phyloP scores from a whole-genome alignment of 2,797 vertebrate species.

The Pitangus sulphuratus region DNA sequence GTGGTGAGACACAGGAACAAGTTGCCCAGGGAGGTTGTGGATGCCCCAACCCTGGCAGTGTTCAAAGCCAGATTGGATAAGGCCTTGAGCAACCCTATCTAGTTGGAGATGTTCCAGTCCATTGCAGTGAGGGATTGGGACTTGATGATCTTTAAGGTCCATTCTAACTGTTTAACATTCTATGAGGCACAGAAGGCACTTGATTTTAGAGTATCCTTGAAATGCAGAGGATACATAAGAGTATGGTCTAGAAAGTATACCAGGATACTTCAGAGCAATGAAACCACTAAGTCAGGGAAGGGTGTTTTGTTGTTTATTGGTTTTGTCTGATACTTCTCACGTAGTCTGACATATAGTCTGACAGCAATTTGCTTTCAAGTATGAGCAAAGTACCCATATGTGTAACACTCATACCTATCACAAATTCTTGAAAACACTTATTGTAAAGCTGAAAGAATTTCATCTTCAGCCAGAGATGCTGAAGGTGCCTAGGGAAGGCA shows the following conservation, averaged over 20 bases:
- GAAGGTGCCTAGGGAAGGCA: background rate
- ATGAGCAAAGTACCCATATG: background rate
- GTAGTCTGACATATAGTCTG: background rate
- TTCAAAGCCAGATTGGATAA: background rate
- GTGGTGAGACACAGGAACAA: background rate
- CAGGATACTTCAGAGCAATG: background rate
- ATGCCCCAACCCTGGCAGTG: background rate
- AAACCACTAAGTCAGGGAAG: background rate
- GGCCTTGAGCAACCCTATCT: background rate
- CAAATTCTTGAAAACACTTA: background rate
- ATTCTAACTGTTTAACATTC: background rate
- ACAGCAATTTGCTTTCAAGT: background rate
- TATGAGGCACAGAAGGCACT: background rate
- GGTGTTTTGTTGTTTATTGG: background rate
- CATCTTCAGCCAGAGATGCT: background rate
- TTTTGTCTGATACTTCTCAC: background rate
- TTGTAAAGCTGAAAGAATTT: background rate
- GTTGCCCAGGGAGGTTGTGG: rapidly evolving
- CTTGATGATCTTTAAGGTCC: background rate
- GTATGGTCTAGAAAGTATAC: background rate
- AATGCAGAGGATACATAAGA: background rate
- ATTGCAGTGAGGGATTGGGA: rapidly evolving
- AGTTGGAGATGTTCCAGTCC: too few relatives aligned
- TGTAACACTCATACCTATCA: background rate
- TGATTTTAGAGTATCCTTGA: background rate